These are phyloP conservation scores for Sarcophaga carnaria DNA, from an alignment of 2,888 invertebrate genomes.

Conservation along the genomic window DNA sequence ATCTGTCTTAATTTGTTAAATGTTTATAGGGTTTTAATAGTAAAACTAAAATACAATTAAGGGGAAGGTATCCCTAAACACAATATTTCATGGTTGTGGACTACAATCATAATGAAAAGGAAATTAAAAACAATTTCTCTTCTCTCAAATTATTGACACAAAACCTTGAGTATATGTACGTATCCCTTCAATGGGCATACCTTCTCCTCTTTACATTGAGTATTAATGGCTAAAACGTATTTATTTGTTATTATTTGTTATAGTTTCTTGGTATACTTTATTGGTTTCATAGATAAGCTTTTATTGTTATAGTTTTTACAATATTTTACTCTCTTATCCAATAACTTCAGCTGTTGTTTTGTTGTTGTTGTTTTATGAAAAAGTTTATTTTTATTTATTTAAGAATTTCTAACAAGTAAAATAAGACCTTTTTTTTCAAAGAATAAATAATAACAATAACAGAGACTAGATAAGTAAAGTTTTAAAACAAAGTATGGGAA, in stretches of 20 bases:
- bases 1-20: constrained; percentile 24
- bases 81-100: no score
- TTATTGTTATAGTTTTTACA: constrained; percentile 27
- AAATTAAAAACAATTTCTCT: no score
- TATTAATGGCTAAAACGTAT: neutral
- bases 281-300: constrained; percentile 44
- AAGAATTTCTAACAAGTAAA: neutral
- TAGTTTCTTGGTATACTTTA: neutral
- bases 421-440: constrained; percentile 16
- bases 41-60: neutral
- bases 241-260: constrained; percentile 26
- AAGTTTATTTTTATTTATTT: constrained; percentile 19
- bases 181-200: neutral
- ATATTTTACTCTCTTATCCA: neutral
- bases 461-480: neutral
- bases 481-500: neutral
- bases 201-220: neutral
- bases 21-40: neutral
- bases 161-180: no score
- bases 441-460: neutral
- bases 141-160: no score
- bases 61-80: neutral
- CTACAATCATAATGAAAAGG: no score
- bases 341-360: neutral
- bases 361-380: constrained; percentile 3